Conservation (phyloP, 2,113 vertebrate species). For the Galemys pyrenaicus region DNA sequence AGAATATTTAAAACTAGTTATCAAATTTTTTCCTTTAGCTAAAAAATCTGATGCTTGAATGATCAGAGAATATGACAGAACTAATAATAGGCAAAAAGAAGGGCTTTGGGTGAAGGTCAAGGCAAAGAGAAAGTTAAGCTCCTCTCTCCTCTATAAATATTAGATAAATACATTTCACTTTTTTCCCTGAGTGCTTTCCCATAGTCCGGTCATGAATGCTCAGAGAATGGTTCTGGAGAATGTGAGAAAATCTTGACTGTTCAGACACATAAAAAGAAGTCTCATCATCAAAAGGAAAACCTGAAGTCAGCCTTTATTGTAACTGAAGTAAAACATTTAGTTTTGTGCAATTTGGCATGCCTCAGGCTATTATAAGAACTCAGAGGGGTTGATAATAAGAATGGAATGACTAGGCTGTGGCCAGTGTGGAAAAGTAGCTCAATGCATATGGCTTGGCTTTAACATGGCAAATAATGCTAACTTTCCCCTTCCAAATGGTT, state of each 20-base stretch:
- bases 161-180: background rate
- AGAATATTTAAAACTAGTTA: background rate
- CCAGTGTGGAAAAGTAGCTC: background rate
- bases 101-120: background rate
- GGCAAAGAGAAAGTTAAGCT: background rate
- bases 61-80: background rate
- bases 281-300: background rate
- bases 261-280: background rate
- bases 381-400: background rate
- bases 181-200: background rate
- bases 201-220: background rate
- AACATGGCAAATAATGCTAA: background rate
- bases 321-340: background rate
- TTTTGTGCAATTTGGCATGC: background rate
- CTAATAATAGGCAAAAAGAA: background rate
- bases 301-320: background rate
- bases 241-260: background rate
- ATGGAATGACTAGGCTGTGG: background rate
- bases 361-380: background rate
- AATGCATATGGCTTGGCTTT: background rate
- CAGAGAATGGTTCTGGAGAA: background rate
- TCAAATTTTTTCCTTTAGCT: background rate
- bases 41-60: background rate
- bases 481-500: slow-evolving; percentile 12
- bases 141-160: background rate